Evolutionary conservation across 1,140 invertebrate genomes (phyloP), one percentile per base, ranked within the genome.

Genomic region (Drosophila pandora): DNA sequence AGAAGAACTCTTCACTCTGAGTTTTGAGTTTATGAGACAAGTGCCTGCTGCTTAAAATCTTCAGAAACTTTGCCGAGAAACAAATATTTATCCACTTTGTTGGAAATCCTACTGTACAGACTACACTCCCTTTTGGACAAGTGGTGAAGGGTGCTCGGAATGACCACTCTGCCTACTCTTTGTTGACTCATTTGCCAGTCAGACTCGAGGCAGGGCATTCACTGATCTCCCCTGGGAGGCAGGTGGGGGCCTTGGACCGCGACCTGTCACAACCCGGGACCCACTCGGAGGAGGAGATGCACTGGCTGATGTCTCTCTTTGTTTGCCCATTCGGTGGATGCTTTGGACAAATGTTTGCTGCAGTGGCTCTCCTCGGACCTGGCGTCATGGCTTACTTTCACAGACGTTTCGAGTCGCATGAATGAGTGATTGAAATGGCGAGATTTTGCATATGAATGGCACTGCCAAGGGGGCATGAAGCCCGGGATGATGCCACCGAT

Each of bases 321-420:
- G 63, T 48, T 68, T 69, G 41, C 23, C 63, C 65, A 47, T 69
- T 69, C 48, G 41, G 10, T 68, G 65, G 48, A 68, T 69, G 71
- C 7, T 69, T 47, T 74, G 61, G 53, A 57, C 71, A 75, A 75
- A 75, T 75, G 71, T 75, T 75, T 47, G 32, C 25, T 28, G 25
- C 25, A n/a, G 34, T 43, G 25, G 60, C 43, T 41, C 45, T 41
- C 21, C 70, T 73, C 58, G 49, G 70, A 63, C 57, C 72, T 28
- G 17, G 17, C 32, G 57, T 49, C 49, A 37, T 71, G 60, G 52
- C 71, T 75, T 75, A 75, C 71, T 75, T 74, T 75, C 71, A 75
- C 70, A 50, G 52, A 52, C 65, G 30, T 10, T 13, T 52, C 45
- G 70, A 73, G 73, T 75, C 61, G 60, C 53, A 73, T 75, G 48